Evolutionary conservation across 2,888 invertebrate species (phyloP), one percentile per base, ranked within the genome.

Genomic region (Chrysina gloriosa): DNA sequence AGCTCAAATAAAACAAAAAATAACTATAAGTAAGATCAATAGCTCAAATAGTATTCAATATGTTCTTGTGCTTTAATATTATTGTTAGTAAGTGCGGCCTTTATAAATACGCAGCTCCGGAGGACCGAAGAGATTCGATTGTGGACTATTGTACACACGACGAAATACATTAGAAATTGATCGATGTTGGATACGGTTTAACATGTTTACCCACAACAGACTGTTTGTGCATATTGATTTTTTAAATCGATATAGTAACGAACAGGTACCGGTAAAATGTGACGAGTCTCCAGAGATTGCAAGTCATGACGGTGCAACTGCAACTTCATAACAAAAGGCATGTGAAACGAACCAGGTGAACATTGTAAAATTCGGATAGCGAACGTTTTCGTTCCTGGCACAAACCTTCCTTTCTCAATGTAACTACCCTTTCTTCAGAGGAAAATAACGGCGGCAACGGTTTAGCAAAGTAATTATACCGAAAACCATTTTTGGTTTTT

Each of bases 241-340:
- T 52, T 54, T 5, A 61, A 54, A 61, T 65, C 65, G 69, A 65
- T 67, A 61, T 61, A 45, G 42, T 56, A 48, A 23, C 50, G 39
- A 54, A 70, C 68, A 61, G 50, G 50, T 42, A 70, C 66, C 69
- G 68, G 54, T 70, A 68, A 52, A 68, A 65, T 19, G 69, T 64
- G 58, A 71, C 21, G 65, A 70, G 67, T 63, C 72, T 63, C 70
- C 21, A 19, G 69, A 70, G 70, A 67, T 42, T 69, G 69, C 69
- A 69, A 70, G 70, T 67, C 71, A 71, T 69, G 56, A 27, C 69
- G 50, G 61, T 70, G 68, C 70, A 70, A 70, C 67, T 71, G 69
- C 71, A 63, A 56, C 69, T 63, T 67, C 67, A 56, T 39, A 48
- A 47, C 67, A 69, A 65, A 64, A 56, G 58, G 39, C 65, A 52